phyloP scores from a whole-genome alignment of 2,113 vertebrate species.

The Solenodon paradoxus region DNA sequence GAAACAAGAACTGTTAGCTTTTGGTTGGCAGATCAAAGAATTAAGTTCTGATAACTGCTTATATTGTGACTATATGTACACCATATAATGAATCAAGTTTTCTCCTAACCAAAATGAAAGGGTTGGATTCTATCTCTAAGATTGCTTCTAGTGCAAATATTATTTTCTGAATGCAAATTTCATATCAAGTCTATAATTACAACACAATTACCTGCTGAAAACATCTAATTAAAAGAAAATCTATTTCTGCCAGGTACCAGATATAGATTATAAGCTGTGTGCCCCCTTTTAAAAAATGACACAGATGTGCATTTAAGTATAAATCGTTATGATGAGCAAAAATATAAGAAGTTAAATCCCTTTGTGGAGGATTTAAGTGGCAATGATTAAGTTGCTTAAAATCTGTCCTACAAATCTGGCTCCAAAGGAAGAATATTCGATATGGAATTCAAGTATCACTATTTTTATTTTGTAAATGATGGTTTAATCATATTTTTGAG shows the following conservation, averaged over 20 bases:
- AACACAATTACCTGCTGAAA: conserved; percentile 1
- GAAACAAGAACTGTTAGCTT: conserved; percentile 16
- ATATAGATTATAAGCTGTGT: not conserved
- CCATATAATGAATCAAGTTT: not conserved
- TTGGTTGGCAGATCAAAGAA: not conserved
- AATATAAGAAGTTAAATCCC: conserved; percentile 27
- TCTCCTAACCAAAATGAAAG: not conserved
- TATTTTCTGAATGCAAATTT: conserved; percentile 42
- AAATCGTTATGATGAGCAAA: not conserved
- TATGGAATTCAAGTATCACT: not conserved
- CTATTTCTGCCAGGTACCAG: conserved; percentile 24
- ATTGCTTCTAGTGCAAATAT: not conserved
- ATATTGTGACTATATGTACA: not conserved
- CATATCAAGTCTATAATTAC: not conserved
- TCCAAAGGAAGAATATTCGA: not conserved
- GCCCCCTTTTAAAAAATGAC: conserved; percentile 3
- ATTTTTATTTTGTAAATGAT: not conserved
- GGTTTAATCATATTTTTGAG: not conserved
- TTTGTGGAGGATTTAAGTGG: not conserved
- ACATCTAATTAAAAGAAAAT: conserved; percentile 16
- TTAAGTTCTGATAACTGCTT: not conserved
- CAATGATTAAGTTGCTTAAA: conserved; percentile 22
- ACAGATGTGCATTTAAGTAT: not conserved
- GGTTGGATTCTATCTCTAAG: conserved; percentile 6
- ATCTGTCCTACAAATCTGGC: not conserved